Conservation (phyloP, 2,113 vertebrate genomes). For the Crocuta crocuta region DNA sequence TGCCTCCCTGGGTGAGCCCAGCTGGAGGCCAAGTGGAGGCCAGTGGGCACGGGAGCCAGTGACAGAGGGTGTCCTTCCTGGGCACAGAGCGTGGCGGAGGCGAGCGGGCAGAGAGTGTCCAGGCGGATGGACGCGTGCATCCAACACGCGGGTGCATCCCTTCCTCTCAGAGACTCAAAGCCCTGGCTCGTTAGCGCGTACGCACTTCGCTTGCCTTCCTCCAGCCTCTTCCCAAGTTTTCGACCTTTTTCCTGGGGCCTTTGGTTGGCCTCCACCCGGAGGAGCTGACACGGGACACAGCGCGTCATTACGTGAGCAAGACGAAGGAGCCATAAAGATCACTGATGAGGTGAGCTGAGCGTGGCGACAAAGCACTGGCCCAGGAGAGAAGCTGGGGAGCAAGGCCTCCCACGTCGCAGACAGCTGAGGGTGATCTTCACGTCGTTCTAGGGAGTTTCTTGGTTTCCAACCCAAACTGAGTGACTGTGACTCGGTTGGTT, state of each 20-base stretch:
- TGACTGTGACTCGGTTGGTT: neutral
- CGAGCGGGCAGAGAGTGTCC: neutral
- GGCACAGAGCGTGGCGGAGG: rapidly evolving
- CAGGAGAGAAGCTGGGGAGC: neutral
- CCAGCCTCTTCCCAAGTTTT: neutral
- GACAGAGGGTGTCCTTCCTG: neutral
- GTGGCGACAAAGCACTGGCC: neutral
- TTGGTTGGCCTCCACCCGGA: neutral
- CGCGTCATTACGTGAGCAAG: rapidly evolving
- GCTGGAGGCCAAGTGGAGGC: neutral
- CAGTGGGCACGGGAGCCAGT: rapidly evolving
- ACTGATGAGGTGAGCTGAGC: rapidly evolving
- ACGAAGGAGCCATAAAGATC: neutral
- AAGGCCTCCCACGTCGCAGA: neutral
- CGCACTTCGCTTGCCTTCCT: no score
- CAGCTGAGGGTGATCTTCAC: neutral
- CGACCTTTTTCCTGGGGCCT: neutral
- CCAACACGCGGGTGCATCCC: no score
- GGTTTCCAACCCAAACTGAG: neutral
- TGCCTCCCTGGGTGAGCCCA: neutral
- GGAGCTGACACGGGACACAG: no score
- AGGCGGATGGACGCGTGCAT: neutral
- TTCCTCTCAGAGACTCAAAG: neutral
- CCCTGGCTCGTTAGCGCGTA: rapidly evolving
- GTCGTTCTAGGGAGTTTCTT: neutral